Percentiles rank a stretch among this genome's conserved stretches.
Conservation (phyloP, 2,888 invertebrate species). For the Neocrepidodera transversa region DNA sequence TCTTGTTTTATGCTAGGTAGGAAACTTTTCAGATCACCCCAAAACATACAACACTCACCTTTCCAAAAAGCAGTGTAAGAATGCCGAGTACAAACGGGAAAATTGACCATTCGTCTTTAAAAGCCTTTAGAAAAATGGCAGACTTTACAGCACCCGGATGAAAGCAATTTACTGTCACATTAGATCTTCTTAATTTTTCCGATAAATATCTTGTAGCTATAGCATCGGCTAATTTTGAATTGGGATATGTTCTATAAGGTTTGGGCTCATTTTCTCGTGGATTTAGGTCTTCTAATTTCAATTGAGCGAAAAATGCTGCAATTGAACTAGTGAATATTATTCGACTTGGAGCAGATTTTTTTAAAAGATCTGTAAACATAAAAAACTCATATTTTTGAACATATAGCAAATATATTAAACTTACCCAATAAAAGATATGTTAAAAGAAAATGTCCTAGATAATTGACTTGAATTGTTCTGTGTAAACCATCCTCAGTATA, state of each 20-base stretch:
- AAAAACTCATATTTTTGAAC: not conserved
- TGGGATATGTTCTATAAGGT: conserved; percentile 36
- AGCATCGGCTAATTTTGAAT: conserved; percentile 48
- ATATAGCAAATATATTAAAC: not conserved
- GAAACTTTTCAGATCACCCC: too few species aligned
- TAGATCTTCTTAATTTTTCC: conserved; percentile 40
- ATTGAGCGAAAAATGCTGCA: conserved; percentile 35
- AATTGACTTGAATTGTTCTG: conserved; percentile 72
- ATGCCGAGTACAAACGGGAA: conserved; percentile 26
- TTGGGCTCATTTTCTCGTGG: conserved; percentile 25
- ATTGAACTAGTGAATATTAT: conserved; percentile 49
- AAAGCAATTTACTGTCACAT: conserved; percentile 44
- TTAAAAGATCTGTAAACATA: conserved; percentile 62
- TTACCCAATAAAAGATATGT: conserved; percentile 68
- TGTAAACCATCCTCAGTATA: conserved; percentile 70
- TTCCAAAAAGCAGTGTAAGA: conserved; percentile 22
- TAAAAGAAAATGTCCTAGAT: conserved; percentile 75
- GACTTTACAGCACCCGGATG: conserved; percentile 49
- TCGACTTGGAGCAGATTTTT: conserved; percentile 46
- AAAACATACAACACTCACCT: too few species aligned
- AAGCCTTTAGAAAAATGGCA: conserved; percentile 32
- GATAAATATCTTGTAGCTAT: conserved; percentile 47
- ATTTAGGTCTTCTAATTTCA: conserved; percentile 43
- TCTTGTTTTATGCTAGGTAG: too few species aligned
- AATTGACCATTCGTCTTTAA: conserved; percentile 27